Evolutionary conservation across 2,888 invertebrate genomes (phyloP), one percentile per base, ranked within the genome.

Genomic region (Catocala nupta): DNA sequence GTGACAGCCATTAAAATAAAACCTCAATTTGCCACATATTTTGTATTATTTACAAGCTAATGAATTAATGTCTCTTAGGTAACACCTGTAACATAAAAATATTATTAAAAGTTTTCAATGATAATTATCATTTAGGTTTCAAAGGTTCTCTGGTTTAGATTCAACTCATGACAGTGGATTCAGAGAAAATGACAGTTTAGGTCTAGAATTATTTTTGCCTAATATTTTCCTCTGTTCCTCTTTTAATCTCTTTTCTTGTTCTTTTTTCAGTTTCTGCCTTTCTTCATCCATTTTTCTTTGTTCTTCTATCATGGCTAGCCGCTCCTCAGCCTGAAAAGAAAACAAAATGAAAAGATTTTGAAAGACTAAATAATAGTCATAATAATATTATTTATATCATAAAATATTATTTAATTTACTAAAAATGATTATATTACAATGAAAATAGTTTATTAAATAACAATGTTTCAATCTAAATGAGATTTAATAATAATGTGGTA

Each of bases 141-240:
- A 39, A 50, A 45, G 45, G 12, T 45, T 16, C 16, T 16, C 16
- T 4, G 3, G 47, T 59, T 48, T 61, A 52, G 34, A 68, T n/a
- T 59, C 56, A 57, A 92, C 94, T 96, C 95, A 96, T 93, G 96
- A 96, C 81, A 96, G 94, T 76, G 97, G 97, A 90, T 98, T 98
- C 77, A 98, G 94, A 56, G 97, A 96, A 93, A 99, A 99, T 58
- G 99, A 99, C 77, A 99, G 95, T 94, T 98, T 98, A 68, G 99
- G 99, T 90, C 99, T 96, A 65, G 99, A 98, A 95, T 99, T 99
- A 91, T 98, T 98, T 95, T 99, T 99, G 79, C 99, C 99, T 82
- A 99, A 95, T 82, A 99, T 99, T 92, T 98, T 97, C 95, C 98
- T 99, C 94, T 99, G 99, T 92, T 99, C 99, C 90, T 98, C 98